Evolutionary conservation across 2,113 vertebrate species (phyloP).

Genomic region (Rhipidura dahli): DNA sequence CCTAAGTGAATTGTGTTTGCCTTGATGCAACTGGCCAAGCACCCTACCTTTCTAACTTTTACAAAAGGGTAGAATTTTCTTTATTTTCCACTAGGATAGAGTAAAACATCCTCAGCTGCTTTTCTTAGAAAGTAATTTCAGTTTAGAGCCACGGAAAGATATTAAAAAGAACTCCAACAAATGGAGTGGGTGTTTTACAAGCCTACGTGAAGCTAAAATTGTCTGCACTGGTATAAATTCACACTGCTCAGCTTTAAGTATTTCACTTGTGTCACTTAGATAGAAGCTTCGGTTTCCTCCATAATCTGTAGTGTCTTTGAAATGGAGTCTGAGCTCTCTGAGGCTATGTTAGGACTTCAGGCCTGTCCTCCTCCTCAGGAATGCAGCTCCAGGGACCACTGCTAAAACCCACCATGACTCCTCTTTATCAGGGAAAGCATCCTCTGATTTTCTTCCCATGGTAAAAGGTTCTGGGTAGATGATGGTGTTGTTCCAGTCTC

Average conservation of each 20-base stretch:
- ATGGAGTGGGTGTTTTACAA: not conserved
- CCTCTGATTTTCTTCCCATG: not conserved
- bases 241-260: not conserved
- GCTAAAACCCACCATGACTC: not conserved
- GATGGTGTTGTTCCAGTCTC: not conserved
- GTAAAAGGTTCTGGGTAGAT: not conserved
- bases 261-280: not conserved
- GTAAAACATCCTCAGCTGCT: not conserved
- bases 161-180: not conserved
- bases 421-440: not conserved
- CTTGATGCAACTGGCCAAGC: not conserved
- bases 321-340: not conserved
- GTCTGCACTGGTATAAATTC: not conserved
- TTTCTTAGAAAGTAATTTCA: slow-evolving; percentile 50
- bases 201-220: not conserved
- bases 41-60: not conserved
- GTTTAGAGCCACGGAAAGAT: not conserved
- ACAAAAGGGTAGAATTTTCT: not conserved
- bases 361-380: not conserved
- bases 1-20: not conserved
- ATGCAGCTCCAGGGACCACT: not conserved
- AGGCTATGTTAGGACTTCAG: not conserved
- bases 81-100: not conserved
- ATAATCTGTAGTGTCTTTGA: not conserved
- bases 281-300: not conserved